A percentile compares a stretch with the other conserved stretches of the same genome.
These are phyloP conservation scores for Apodemia hepburni DNA, from an alignment of 2,888 invertebrate genomes.

Conservation along the genomic window DNA sequence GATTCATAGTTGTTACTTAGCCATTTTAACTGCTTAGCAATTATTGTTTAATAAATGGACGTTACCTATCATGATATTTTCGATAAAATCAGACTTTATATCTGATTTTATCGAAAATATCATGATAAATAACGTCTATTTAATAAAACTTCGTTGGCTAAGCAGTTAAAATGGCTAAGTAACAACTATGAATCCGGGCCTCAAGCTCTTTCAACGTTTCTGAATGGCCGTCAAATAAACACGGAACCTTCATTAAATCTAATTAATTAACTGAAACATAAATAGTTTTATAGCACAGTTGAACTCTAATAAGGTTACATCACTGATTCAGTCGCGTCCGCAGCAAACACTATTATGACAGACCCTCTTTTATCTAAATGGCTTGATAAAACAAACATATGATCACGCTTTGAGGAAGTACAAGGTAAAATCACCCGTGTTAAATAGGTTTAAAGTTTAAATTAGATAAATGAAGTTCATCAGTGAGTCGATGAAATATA, in stretches of 20 bases:
- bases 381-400: constrained; percentile 13
- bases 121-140: too few relatives aligned
- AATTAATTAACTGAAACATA: neutral
- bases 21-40: too few relatives aligned
- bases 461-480: neutral
- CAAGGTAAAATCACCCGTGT: neutral
- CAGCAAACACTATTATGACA: constrained; percentile 14
- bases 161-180: too few relatives aligned
- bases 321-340: constrained; percentile 12
- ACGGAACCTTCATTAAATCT: neutral
- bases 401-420: neutral
- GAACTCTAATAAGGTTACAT: neutral
- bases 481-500: neutral
- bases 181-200: too few relatives aligned
- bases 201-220: neutral
- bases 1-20: too few relatives aligned
- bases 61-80: too few relatives aligned
- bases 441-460: neutral
- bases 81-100: too few relatives aligned
- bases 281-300: neutral
- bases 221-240: neutral
- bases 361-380: constrained; percentile 14
- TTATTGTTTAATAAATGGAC: too few relatives aligned
- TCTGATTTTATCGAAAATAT: too few relatives aligned
- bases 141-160: too few relatives aligned